A percentile compares a stretch with the other conserved stretches of the same genome.
Evolutionary conservation across 1,140 invertebrate species (phyloP).

Genomic region (Eumeta japonica): DNA sequence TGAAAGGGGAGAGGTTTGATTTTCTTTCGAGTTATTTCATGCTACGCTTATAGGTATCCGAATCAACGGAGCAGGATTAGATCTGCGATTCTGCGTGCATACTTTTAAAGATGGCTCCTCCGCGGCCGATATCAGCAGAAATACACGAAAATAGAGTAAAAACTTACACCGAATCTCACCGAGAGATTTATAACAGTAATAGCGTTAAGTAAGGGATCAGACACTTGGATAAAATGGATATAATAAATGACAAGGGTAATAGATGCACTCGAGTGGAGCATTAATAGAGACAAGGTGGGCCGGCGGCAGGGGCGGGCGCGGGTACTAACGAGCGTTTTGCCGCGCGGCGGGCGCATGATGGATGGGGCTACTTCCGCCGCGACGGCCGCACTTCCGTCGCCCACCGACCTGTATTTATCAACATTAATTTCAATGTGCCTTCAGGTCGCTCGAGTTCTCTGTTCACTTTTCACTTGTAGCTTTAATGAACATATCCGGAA

Average conservation of each 20-base stretch:
- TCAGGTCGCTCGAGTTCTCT: constrained; percentile 5
- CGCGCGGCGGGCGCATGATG: constrained; percentile 49
- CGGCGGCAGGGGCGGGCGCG: constrained; percentile 13
- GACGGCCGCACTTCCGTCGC: constrained; percentile 31
- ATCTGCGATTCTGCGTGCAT: too few relatives aligned
- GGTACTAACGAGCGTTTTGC: constrained; percentile 53
- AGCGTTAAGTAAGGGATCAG: constrained; percentile 26
- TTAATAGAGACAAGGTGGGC: constrained; percentile 37
- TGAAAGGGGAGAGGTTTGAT: too few relatives aligned
- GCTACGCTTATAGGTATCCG: too few relatives aligned
- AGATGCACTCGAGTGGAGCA: constrained; percentile 50
- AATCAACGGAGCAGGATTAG: too few relatives aligned
- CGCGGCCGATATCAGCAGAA: too few relatives aligned
- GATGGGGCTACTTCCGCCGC: constrained; percentile 41
- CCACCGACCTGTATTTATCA: constrained; percentile 44
- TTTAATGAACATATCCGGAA: neutral
- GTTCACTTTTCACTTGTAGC: neutral
- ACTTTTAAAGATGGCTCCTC: too few relatives aligned
- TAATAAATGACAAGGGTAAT: constrained; percentile 54
- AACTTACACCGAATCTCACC: too few relatives aligned
- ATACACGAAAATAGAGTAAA: too few relatives aligned
- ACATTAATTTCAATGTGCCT: constrained; percentile 48
- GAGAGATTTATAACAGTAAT: too few relatives aligned
- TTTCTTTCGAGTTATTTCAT: too few relatives aligned
- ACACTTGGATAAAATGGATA: constrained; percentile 53